phyloP scores from a whole-genome alignment of 2,888 invertebrate genomes.

The Adelognathus sp. region DNA sequence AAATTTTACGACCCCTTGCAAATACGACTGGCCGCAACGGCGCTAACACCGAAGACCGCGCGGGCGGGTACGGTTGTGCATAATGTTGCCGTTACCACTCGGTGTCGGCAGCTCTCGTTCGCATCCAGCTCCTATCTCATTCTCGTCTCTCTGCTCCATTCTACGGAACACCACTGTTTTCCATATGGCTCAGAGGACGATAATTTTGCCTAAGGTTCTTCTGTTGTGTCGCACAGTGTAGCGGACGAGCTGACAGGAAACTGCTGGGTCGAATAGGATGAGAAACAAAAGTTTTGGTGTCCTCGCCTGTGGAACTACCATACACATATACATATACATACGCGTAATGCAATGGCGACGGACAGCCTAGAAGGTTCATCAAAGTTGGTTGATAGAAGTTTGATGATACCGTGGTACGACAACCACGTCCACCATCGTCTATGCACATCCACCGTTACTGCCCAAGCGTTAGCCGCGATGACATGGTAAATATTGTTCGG shows the following conservation, averaged over 20 bases:
- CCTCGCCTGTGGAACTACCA: background rate
- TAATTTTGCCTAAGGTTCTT: slow-evolving; percentile 5
- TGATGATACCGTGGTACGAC: slow-evolving; percentile 35
- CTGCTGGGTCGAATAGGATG: background rate
- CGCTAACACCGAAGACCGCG: background rate
- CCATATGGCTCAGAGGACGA: background rate
- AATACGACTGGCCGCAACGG: background rate
- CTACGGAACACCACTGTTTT: background rate
- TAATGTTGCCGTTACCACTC: slow-evolving; percentile 41
- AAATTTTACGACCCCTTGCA: slow-evolving; percentile 38
- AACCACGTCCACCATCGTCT: background rate
- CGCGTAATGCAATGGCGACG: background rate
- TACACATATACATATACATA: too few relatives aligned
- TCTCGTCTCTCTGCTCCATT: background rate
- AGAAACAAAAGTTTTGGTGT: slow-evolving; percentile 3
- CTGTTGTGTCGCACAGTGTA: background rate
- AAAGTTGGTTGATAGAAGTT: slow-evolving; percentile 49
- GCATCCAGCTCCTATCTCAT: background rate
- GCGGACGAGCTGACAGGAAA: background rate
- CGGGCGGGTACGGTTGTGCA: background rate
- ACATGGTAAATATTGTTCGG: background rate
- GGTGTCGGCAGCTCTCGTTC: slow-evolving; percentile 4
- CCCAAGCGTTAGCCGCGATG: background rate
- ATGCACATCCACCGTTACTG: background rate
- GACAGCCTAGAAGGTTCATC: slow-evolving; percentile 44